A percentile compares a stretch with the other conserved stretches of the same genome.
Evolutionary conservation across 2,888 invertebrate genomes (phyloP).

Genomic region (Trilocha varians): DNA sequence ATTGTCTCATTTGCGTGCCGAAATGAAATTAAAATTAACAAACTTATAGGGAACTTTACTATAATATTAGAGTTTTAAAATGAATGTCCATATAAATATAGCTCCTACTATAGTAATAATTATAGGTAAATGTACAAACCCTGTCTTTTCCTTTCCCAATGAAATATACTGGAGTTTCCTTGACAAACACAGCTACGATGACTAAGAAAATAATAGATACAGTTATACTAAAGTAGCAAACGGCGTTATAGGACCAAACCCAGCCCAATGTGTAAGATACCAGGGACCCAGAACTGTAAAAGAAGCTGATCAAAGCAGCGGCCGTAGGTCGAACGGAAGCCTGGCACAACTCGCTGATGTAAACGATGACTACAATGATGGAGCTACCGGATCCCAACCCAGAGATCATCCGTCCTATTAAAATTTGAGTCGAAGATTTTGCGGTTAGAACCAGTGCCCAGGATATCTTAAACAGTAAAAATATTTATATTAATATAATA

Average conservation of each 20-base stretch:
- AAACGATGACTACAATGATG: slow-evolving; percentile 63
- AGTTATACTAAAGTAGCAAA: slow-evolving; percentile 25
- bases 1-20: no score
- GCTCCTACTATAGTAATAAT: no score
- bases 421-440: slow-evolving; percentile 24
- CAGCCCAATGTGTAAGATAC: slow-evolving; percentile 27
- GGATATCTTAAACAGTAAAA: no score
- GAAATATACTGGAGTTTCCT: slow-evolving; percentile 28
- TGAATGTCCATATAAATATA: no score
- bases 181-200: slow-evolving; percentile 15
- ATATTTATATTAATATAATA: no score
- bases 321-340: slow-evolving; percentile 19
- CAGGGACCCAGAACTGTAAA: slow-evolving; percentile 22
- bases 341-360: slow-evolving; percentile 62
- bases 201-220: slow-evolving; percentile 15
- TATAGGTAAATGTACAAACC: slow-evolving; percentile 12
- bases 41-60: no score
- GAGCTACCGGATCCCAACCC: slow-evolving; percentile 64
- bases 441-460: slow-evolving; percentile 29
- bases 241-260: slow-evolving; percentile 25
- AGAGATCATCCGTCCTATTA: slow-evolving; percentile 56
- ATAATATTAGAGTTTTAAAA: no score
- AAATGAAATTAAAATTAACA: no score
- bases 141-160: slow-evolving; percentile 24
- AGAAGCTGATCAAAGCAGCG: slow-evolving; percentile 9